Evolutionary conservation across 2,888 invertebrate species (phyloP), one percentile per base, ranked within the genome.

Genomic region (Lasioglossum figueresi): DNA sequence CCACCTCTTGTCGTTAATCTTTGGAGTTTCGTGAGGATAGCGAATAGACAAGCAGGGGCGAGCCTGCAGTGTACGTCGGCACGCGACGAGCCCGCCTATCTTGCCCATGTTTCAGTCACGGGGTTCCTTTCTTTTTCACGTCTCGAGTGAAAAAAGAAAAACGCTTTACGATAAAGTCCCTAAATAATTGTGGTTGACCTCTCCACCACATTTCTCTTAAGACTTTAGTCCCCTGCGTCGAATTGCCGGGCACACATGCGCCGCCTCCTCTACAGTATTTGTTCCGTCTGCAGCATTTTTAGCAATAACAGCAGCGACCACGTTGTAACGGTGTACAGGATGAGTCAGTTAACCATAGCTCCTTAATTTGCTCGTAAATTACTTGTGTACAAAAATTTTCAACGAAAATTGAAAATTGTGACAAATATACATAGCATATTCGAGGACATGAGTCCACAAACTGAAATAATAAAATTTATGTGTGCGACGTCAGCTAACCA

Each of bases 1-100:
- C 94, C 93, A 92, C 92, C 92, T 93, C 92, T 93, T 91, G 91
- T 92, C 93, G 93, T 94, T 94, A 94, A 94, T 94, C 94, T 94
- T 92, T 88, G 77, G 92, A 92, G 92, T 92, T 92, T 93, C 93
- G 91, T 93, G 92, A 94, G 93, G 93, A 93, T 94, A 93, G 92
- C 91, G 79, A 66, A 92, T 88, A 93, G 93, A 94, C 91, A 91
- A 91, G 91, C 90, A 86, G 90, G 91, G 90, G 91, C 83, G 88
- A 90, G 90, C 88, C 89, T 89, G 90, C 89, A 88, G 86, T 90
- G 86, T 90, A 92, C 90, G 91, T 92, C 92, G 92, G 93, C 94
- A 94, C 94, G 94, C 94, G 93, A 94, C 92, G 93, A 89, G 89
- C 87, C 87, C 86, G 91, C 92, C 93, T 94, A 94, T 94, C 94